A percentile compares a stretch with the other conserved stretches of the same genome.
phyloP scores from a whole-genome alignment of 2,113 vertebrate genomes.

The Cinclus cinclus region DNA sequence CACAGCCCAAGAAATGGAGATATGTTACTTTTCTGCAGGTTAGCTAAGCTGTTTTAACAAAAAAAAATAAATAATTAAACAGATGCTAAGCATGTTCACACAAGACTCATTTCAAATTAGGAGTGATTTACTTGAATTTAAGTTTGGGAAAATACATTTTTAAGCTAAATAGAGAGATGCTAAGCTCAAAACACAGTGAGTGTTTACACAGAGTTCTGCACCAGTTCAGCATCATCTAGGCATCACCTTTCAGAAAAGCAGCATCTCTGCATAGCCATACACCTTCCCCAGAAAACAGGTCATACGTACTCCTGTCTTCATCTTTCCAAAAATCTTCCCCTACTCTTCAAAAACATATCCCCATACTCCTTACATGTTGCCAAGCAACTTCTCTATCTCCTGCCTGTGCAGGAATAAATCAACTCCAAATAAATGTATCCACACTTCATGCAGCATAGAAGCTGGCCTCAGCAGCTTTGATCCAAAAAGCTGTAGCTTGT shows the following conservation, averaged over 20 bases:
- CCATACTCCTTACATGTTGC: neutral
- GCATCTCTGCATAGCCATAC: neutral
- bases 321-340: neutral
- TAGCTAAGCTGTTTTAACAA: neutral
- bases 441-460: neutral
- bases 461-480: neutral
- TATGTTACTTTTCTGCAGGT: neutral
- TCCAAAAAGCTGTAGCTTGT: neutral
- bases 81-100: neutral
- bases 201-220: neutral
- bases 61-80: neutral
- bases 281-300: neutral
- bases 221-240: neutral
- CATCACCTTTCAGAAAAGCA: neutral
- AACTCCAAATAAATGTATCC: neutral
- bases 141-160: neutral
- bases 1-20: neutral
- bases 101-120: neutral
- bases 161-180: neutral
- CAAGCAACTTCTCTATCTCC: neutral
- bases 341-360: neutral
- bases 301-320: neutral
- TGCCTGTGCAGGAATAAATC: neutral
- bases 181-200: neutral
- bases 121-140: neutral